Evolutionary conservation across 2,113 vertebrate genomes (phyloP), one percentile per base, ranked within the genome.

Genomic region (Microtus oregoni): DNA sequence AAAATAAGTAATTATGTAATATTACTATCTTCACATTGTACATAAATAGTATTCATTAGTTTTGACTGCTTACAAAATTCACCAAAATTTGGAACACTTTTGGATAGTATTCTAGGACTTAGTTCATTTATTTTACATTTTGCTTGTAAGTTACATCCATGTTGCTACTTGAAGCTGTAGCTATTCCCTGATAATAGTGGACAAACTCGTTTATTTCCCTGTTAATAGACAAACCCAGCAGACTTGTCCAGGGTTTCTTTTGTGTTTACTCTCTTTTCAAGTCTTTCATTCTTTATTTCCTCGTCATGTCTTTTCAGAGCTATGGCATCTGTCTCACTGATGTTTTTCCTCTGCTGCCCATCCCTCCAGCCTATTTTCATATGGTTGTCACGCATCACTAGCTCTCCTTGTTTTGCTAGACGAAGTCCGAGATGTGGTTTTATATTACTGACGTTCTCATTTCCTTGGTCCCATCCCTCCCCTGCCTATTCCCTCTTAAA

Each of bases 11-110:
- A 65, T 41, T 30, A 86, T 67, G 4, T 41, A 63, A 63, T 61
- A n/a, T 28, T 44, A 44, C 24, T 26, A 44, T 20, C 38, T 65
- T 44, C 28, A 86, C 61, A 47, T 86, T 65, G 58, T 85, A 15
- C 32, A 65, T 85, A 41, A 85, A 85, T 30, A 85, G 12, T 47
- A 65, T 85, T 85, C 65, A 76, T 93, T 94, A 79, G 83, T 79
- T 97, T 94, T 86, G 24, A 41, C 68, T 89, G 77, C 63, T 95
- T 94, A 73, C 28, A 94, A 93, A 91, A 89, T 72, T 86, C n/a
- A 73, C 32, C 78, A 81, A 83, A 86, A 41, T 47, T 47, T 76
- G 0, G 44, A 77, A 65, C 32, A 89, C 87, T 93, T 81, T 73
- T 89, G 58, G 13, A 52, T 89, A 75, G 58, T 55, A 91, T 75